A percentile compares a stretch with the other conserved stretches of the same genome.
Conservation (phyloP, 2,888 invertebrate species). For the Chymomyza procnemis region DNA sequence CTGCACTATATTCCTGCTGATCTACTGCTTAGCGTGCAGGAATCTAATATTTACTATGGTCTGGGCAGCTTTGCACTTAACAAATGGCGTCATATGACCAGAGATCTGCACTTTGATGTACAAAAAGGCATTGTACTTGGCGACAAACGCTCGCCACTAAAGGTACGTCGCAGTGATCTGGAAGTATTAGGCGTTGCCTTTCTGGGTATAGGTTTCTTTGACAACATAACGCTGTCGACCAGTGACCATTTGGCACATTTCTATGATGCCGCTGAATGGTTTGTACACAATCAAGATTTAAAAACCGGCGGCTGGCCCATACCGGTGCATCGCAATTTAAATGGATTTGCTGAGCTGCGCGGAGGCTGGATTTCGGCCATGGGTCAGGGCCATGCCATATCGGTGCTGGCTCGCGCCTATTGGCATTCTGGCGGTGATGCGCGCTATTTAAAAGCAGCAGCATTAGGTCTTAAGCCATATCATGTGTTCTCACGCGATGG, state of each 20-base stretch:
- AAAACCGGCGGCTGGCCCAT: slow-evolving; percentile 95
- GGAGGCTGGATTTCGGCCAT: slow-evolving; percentile 98
- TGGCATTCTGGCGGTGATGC: slow-evolving; percentile 87
- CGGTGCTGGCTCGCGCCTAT: slow-evolving; percentile 94
- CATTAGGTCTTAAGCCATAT: slow-evolving; percentile 88
- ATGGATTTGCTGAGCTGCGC: slow-evolving; percentile 86
- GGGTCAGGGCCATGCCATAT: slow-evolving; percentile 98
- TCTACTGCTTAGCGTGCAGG: slow-evolving; percentile 86
- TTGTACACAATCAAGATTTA: slow-evolving; percentile 90
- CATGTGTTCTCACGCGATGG: slow-evolving; percentile 85
- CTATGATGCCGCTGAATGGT: slow-evolving; percentile 95
- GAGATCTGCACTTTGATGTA: slow-evolving; percentile 93
- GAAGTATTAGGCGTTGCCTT: slow-evolving; percentile 84
- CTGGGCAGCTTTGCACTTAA: slow-evolving; percentile 82
- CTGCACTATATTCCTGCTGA: slow-evolving; percentile 90
- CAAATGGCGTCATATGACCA: slow-evolving; percentile 88
- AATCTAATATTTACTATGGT: slow-evolving; percentile 91
- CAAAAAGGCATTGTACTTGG: slow-evolving; percentile 88
- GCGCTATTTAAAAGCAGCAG: slow-evolving; percentile 89
- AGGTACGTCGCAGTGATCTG: slow-evolving; percentile 76
- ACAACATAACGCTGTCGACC: slow-evolving; percentile 88
- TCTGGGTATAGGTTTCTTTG: slow-evolving; percentile 85
- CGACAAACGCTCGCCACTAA: slow-evolving; percentile 68
- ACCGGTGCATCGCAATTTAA: slow-evolving; percentile 87
- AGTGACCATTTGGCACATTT: slow-evolving; percentile 95